These are phyloP conservation scores for Macropus fuliginosus DNA, from an alignment of 2,797 vertebrate genomes.

Conservation along the genomic window DNA sequence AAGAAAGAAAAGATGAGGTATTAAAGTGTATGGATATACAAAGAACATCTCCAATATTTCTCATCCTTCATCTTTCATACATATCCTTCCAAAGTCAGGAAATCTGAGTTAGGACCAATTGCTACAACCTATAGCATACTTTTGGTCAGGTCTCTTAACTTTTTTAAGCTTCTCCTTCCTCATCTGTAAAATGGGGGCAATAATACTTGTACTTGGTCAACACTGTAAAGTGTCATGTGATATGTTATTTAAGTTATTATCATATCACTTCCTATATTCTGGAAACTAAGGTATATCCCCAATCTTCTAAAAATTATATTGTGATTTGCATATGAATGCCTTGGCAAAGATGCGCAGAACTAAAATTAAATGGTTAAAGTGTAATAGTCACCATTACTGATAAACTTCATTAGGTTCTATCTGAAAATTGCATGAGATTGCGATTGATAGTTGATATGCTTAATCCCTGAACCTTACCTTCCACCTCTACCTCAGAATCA, in stretches of 20 bases:
- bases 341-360: constrained; percentile 5
- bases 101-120: not conserved
- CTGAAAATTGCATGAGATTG: constrained; percentile 1
- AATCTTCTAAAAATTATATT: constrained; percentile 4
- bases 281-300: not conserved
- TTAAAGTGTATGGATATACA: not conserved
- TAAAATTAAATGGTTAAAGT: constrained; percentile 21
- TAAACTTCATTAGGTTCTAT: constrained; percentile 3
- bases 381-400: not conserved
- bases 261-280: not conserved
- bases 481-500: not conserved
- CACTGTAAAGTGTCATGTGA: no score
- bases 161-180: not conserved
- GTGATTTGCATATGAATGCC: not conserved
- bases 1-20: not conserved
- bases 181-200: not conserved
- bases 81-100: not conserved
- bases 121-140: not conserved
- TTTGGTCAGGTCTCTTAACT: not conserved
- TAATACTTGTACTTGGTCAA: not conserved
- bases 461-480: not conserved
- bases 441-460: constrained; percentile 42
- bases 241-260: not conserved
- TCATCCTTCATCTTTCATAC: not conserved
- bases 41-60: not conserved